A percentile compares a stretch with the other conserved stretches of the same genome.
phyloP scores from a whole-genome alignment of 2,113 vertebrate genomes.

The Cynopterus brachyotis region DNA sequence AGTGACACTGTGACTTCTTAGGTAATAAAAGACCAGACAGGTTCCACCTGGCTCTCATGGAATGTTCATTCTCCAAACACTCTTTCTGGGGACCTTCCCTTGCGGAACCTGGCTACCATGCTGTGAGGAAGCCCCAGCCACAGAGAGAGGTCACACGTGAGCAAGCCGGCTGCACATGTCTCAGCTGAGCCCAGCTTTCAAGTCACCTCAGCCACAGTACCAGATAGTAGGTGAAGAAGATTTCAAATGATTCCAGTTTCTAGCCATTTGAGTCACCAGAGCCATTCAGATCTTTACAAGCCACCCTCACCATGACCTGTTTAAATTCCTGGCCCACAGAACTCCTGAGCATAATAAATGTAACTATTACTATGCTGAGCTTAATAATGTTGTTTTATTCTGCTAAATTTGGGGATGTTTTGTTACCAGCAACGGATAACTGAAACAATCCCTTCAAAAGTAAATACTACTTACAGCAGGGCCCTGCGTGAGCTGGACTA shows the following conservation, averaged over 20 bases:
- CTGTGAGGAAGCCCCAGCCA: background rate
- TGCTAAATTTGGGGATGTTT: background rate
- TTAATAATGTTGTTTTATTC: background rate
- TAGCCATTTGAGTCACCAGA: background rate
- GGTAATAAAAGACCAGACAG: background rate
- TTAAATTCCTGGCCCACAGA: conserved; percentile 19
- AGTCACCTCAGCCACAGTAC: background rate
- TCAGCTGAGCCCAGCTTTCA: background rate
- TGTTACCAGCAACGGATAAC: background rate
- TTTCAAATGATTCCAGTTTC: background rate
- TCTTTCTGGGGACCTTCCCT: background rate
- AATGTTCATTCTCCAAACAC: background rate
- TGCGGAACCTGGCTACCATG: background rate
- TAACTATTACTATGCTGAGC: background rate
- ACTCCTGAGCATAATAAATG: background rate
- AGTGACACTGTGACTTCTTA: background rate
- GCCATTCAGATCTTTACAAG: background rate
- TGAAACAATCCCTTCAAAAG: background rate
- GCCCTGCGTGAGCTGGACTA: background rate
- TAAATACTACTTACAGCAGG: background rate
- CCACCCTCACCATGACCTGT: background rate
- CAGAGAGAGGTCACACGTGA: background rate
- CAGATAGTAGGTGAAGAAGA: background rate
- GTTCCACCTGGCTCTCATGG: background rate
- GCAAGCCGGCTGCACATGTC: background rate